Evolutionary conservation across 2,113 vertebrate species (phyloP).

Genomic region (mouse (Mus musculus)): GRCm39 chr10:25453001-25453500

Average conservation of each 20-base stretch:
- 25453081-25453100: not conserved
- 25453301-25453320: not conserved
- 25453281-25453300: not conserved
- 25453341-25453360: not conserved
- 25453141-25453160: not conserved
- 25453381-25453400: not conserved
- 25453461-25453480: slow-evolving; percentile 3
- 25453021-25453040: not conserved
- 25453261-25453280: not conserved
- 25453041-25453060: no score
- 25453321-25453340: not conserved
- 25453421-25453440: not conserved
- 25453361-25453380: not conserved
- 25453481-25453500: not conserved
- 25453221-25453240: not conserved
- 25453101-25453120: not conserved
- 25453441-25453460: not conserved
- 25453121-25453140: not conserved
- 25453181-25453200: not conserved
- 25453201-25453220: not conserved
- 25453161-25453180: not conserved
- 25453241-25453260: not conserved
- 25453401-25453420: not conserved
- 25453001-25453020: not conserved
- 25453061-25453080: not conserved